Conservation (phyloP, 1,140 invertebrate species). For the Capitella teleta region DNA sequence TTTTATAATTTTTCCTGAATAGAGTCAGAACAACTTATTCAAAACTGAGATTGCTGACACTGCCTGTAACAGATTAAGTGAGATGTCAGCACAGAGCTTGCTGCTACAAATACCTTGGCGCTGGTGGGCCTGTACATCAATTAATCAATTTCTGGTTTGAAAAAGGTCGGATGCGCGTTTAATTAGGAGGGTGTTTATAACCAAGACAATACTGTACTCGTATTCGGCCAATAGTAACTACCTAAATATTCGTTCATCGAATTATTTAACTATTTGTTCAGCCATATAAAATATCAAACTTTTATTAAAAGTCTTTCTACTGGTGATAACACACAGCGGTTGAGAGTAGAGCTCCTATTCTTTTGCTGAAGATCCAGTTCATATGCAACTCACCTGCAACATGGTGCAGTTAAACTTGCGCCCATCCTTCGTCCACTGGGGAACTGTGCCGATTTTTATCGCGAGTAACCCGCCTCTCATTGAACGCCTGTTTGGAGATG, state of each 20-base stretch:
- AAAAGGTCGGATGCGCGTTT: no score
- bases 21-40: no score
- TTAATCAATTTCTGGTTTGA: no score
- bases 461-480: conserved; percentile 89
- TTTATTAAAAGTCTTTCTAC: neutral
- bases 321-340: neutral
- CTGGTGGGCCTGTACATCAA: no score
- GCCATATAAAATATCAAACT: neutral
- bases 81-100: no score
- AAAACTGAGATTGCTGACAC: no score
- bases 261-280: neutral
- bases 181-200: no score
- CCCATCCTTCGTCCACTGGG: conserved; percentile 82
- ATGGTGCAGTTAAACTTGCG: conserved; percentile 65
- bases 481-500: no score
- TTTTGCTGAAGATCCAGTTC: neutral
- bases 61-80: no score
- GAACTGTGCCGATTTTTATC: conserved; percentile 83
- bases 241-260: neutral
- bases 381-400: conserved; percentile 58
- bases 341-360: neutral
- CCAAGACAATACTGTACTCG: no score
- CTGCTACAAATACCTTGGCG: no score
- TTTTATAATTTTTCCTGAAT: no score
- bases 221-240: neutral